phyloP scores from a whole-genome alignment of 2,888 invertebrate genomes.

The Netelia fuscicornis region DNA sequence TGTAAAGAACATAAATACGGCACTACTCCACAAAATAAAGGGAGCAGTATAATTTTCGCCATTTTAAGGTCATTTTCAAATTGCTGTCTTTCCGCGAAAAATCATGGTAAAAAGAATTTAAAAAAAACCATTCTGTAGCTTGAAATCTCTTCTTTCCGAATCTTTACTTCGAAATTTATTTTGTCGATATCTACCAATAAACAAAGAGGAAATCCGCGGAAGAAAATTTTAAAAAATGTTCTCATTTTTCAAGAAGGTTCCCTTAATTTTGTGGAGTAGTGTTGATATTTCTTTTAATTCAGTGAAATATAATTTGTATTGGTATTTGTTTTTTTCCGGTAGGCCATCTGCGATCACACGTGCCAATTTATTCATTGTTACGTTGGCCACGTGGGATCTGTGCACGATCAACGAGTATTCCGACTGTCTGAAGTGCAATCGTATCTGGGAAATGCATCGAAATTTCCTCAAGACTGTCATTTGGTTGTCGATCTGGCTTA shows the following conservation, averaged over 20 bases:
- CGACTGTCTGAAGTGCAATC: conserved; percentile 46
- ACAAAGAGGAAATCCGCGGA: conserved; percentile 9
- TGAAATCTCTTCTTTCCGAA: conserved; percentile 18
- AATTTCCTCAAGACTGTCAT: conserved; percentile 59
- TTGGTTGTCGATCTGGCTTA: conserved; percentile 59
- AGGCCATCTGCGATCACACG: conserved; percentile 54
- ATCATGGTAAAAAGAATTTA: conserved; percentile 15
- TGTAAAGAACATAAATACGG: conserved; percentile 21
- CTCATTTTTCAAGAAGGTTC: conserved; percentile 21
- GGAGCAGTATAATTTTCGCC: conserved; percentile 21
- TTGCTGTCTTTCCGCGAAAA: conserved; percentile 12
- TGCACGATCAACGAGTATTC: conserved; percentile 60
- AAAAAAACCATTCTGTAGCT: conserved; percentile 21
- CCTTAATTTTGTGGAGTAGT: conserved; percentile 23
- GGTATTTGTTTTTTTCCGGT: conserved; percentile 24
- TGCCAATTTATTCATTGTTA: conserved; percentile 59
- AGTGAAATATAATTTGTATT: conserved; percentile 23
- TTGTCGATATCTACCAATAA: not conserved
- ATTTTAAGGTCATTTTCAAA: conserved; percentile 19
- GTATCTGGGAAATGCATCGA: conserved; percentile 39
- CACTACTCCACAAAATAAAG: conserved; percentile 19
- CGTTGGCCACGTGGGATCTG: conserved; percentile 60
- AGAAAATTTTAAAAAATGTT: conserved; percentile 4
- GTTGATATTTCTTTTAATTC: conserved; percentile 23
- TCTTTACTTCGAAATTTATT: not conserved